phyloP scores from a whole-genome alignment of 1,140 invertebrate genomes.

The Bombus terrestris region DNA sequence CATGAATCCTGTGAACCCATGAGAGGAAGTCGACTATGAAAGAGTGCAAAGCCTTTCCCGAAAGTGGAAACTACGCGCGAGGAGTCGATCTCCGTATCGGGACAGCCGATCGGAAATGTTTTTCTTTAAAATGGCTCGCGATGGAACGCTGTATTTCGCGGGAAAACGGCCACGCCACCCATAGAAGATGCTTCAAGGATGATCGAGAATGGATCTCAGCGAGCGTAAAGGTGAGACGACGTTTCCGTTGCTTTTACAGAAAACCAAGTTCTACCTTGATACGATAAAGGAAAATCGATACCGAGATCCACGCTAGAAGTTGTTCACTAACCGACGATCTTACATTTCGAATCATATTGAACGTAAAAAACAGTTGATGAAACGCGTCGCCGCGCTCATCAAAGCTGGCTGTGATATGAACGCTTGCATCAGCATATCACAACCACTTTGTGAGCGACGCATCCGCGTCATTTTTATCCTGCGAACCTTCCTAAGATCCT shows the following conservation, averaged over 20 bases:
- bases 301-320: background rate
- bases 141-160: constrained; percentile 11
- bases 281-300: background rate
- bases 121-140: constrained; percentile 17
- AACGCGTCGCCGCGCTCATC: constrained; percentile 87
- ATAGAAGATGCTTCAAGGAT: background rate
- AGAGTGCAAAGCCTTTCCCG: background rate
- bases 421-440: constrained; percentile 83
- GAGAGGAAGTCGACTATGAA: constrained; percentile 13
- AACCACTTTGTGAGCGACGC: constrained; percentile 87
- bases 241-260: background rate
- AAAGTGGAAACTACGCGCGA: constrained; percentile 29
- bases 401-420: constrained; percentile 92
- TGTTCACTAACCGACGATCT: background rate
- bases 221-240: background rate
- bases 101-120: constrained; percentile 23
- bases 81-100: constrained; percentile 14
- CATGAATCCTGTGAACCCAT: constrained; percentile 15
- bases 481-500: background rate
- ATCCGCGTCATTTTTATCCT: constrained; percentile 50
- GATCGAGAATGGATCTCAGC: background rate
- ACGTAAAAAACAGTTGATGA: background rate
- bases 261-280: background rate
- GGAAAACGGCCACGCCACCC: background rate
- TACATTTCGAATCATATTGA: background rate